phyloP scores from a whole-genome alignment of 1,140 invertebrate genomes.

The Tachypleus tridentatus region DNA sequence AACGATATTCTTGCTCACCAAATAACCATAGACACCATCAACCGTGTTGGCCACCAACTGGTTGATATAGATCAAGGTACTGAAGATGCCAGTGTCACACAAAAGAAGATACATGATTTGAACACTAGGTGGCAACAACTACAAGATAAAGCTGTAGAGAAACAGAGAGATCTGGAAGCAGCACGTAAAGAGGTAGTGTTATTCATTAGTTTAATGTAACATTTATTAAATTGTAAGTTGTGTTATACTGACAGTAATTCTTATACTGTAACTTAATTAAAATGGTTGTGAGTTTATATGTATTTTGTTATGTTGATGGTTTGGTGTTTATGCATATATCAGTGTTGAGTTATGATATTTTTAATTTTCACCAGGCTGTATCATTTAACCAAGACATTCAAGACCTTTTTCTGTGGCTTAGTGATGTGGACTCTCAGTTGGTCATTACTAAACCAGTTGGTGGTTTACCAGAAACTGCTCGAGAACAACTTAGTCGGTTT shows the following conservation, averaged over 20 bases:
- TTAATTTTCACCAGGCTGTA: conserved; percentile 51
- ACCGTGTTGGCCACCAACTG: conserved; percentile 73
- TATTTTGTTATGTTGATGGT: no score
- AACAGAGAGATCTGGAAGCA: conserved; percentile 80
- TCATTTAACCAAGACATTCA: conserved; percentile 89
- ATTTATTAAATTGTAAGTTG: neutral
- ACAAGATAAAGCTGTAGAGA: conserved; percentile 68
- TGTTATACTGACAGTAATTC: neutral
- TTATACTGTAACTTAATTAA: no score
- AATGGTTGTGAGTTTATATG: no score
- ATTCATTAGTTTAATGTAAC: no score
- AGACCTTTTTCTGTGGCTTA: conserved; percentile 82
- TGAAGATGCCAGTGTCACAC: conserved; percentile 73
- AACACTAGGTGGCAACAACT: conserved; percentile 80
- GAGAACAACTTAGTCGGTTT: conserved; percentile 90
- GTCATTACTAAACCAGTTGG: conserved; percentile 90
- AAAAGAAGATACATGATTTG: conserved; percentile 76
- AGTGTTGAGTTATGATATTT: neutral
- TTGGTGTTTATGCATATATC: no score
- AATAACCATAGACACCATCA: conserved; percentile 87
- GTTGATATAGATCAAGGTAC: conserved; percentile 75
- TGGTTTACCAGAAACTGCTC: conserved; percentile 91
- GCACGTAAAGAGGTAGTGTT: conserved; percentile 52
- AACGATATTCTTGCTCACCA: conserved; percentile 97
- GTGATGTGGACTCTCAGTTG: conserved; percentile 84